Evolutionary conservation across 53 echinoderm and acorn worm genomes (phyloP).

Genomic region (Paracentrotus lividus): DNA sequence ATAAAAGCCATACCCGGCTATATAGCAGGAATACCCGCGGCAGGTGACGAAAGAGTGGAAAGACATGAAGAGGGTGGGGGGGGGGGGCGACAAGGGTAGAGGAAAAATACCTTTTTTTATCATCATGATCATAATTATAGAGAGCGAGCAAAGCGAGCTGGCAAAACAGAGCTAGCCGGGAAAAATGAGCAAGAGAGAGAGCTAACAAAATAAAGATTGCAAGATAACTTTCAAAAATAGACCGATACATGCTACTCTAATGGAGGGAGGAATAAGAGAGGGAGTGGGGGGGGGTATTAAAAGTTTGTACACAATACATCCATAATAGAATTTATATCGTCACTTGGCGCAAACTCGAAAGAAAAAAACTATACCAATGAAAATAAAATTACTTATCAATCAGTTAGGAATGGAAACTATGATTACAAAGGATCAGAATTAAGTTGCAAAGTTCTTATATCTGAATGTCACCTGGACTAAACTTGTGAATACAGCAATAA

Average conservation of each 20-base stretch:
- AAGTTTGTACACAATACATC: no score
- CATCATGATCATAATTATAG: no score
- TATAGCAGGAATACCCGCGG: background rate
- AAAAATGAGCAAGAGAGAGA: background rate
- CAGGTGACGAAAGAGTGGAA: slow-evolving; percentile 18
- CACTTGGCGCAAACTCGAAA: no score
- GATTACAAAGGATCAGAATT: no score
- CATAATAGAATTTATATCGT: no score
- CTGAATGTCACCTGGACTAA: background rate
- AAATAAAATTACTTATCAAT: background rate
- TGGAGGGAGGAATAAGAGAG: background rate
- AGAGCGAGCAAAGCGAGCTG: background rate
- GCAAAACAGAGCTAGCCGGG: background rate
- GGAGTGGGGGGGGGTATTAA: background rate
- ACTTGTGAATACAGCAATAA: background rate
- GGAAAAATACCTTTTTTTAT: no score
- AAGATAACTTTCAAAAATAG: no score
- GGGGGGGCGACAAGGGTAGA: background rate
- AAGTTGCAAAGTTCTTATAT: no score
- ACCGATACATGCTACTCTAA: no score
- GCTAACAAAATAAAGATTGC: background rate
- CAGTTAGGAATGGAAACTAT: no score
- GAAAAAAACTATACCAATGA: background rate
- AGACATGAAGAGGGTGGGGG: background rate
- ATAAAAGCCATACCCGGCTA: background rate